A percentile compares a stretch with the other conserved stretches of the same genome.
Evolutionary conservation across 2,888 invertebrate genomes (phyloP).

Genomic region (Eupithecia exiguata): DNA sequence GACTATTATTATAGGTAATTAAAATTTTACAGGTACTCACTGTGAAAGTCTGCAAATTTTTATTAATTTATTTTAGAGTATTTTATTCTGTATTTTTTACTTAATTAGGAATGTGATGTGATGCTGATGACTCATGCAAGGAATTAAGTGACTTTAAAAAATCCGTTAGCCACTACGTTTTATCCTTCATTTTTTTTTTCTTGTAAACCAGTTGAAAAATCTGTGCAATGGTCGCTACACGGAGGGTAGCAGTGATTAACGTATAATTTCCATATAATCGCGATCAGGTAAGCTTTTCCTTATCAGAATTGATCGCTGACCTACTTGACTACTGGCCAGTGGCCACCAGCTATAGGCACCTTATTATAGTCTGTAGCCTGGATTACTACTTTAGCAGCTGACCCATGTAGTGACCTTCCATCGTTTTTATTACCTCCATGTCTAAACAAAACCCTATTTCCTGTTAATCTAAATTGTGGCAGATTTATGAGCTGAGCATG

Average conservation of each 20-base stretch:
- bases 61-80: neutral
- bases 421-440: conserved; percentile 48
- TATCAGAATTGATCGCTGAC: conserved; percentile 80
- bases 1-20: neutral
- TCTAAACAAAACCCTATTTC: conserved; percentile 51
- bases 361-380: neutral
- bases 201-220: conserved; percentile 8
- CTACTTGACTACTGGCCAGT: conserved; percentile 58
- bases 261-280: conserved; percentile 77
- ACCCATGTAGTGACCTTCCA: conserved; percentile 55
- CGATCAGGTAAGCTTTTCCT: conserved; percentile 62
- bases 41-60: neutral
- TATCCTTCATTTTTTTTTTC: too few species aligned
- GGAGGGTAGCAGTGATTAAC: conserved; percentile 49
- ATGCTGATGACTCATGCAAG: neutral
- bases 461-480: conserved; percentile 44
- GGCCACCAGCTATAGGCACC: conserved; percentile 34
- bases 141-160: neutral
- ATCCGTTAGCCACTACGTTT: neutral
- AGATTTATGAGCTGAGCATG: conserved; percentile 34
- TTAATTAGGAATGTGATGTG: neutral
- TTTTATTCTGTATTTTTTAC: neutral
- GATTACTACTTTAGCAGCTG: conserved; percentile 41
- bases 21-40: too few species aligned
- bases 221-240: conserved; percentile 23